A percentile compares a stretch with the other conserved stretches of the same genome.
These are phyloP conservation scores for Latheticus oryzae DNA, from an alignment of 2,888 invertebrate genomes.

Conservation along the genomic window DNA sequence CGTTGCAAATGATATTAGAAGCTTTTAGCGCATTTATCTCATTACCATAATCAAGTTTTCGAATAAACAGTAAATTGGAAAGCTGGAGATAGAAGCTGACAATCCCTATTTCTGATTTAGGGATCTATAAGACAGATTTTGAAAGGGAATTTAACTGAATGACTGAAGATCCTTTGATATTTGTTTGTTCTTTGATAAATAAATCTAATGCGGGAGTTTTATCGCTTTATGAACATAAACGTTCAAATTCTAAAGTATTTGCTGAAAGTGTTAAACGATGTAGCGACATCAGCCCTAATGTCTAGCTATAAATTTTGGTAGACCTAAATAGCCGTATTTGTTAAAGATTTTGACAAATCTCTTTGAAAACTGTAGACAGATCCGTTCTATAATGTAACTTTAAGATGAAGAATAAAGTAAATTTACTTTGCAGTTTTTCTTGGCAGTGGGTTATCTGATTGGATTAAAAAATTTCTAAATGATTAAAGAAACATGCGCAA, in stretches of 20 bases:
- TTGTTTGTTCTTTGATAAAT: too few relatives aligned
- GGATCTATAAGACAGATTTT: too few relatives aligned
- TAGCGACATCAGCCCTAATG: slow-evolving; percentile 17
- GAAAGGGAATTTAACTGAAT: too few relatives aligned
- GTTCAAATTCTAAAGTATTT: slow-evolving; percentile 11
- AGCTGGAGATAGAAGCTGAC: too few relatives aligned
- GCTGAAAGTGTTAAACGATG: slow-evolving; percentile 11
- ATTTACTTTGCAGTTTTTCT: too few relatives aligned
- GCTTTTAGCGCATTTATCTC: slow-evolving; percentile 26
- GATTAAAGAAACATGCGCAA: too few relatives aligned
- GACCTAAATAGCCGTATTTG: slow-evolving; percentile 12
- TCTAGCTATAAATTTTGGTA: slow-evolving; percentile 7
- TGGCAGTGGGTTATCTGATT: too few relatives aligned
- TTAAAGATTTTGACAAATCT: slow-evolving; percentile 3
- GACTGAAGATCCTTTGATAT: too few relatives aligned
- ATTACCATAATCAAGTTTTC: slow-evolving; percentile 16
- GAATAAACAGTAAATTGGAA: slow-evolving; percentile 1
- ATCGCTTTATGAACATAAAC: slow-evolving; percentile 11
- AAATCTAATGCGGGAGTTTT: slow-evolving; percentile 14
- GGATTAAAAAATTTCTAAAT: too few relatives aligned
- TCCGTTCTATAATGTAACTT: too few relatives aligned
- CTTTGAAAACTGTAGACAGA: background rate
- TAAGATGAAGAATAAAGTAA: too few relatives aligned
- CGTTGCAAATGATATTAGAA: slow-evolving; percentile 11
- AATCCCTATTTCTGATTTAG: too few relatives aligned